Evolutionary conservation across 1,140 invertebrate species (phyloP), one percentile per base, ranked within the genome.

Genomic region (Cotesia glomerata): DNA sequence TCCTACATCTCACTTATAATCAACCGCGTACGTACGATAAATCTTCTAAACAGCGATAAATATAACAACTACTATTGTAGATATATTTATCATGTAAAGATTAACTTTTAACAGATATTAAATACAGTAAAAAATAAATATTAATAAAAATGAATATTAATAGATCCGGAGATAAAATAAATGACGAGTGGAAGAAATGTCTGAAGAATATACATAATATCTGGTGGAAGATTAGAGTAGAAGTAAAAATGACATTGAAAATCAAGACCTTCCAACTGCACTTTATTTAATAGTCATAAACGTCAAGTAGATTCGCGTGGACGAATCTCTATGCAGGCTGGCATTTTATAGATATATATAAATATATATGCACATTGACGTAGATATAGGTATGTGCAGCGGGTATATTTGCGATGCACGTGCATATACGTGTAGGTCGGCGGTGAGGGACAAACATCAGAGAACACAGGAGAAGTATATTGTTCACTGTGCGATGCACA

Each of bases 181-280:
- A 45, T 14, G 34, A 74, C 52, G 52, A 71, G 63, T 71, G 35
- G 26, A 70, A 65, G 63, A 69, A 71, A 70, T 58, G 70, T 71
- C 69, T 67, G 4, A 35, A 34, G 64, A 52, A 59, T 11, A 61
- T 39, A 16, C 61, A 75, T 71, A 16, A 35, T 26, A 14, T 13
- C 13, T 39, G 26, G n/a, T 36, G 32, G 18, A 35, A 36, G n/a
- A 32, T 64, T 49, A 5, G 16, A 64, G 39, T 49, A 13, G n/a
- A 16, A 35, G 49, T 14, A 52, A 45, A 67, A 67, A 67, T 67
- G 65, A 67, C 65, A 67, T 67, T 67, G 65, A 67, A 67, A 67
- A 67, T 67, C 8, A 67, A 67, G 65, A 52, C 49, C 18, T 49
- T 26, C 16, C 14, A 52, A 26, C 39, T 54, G 26, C 65, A 67